Evolutionary conservation across 2,888 invertebrate genomes (phyloP), one percentile per base, ranked within the genome.

Genomic region (Bruchidius siliquastri): DNA sequence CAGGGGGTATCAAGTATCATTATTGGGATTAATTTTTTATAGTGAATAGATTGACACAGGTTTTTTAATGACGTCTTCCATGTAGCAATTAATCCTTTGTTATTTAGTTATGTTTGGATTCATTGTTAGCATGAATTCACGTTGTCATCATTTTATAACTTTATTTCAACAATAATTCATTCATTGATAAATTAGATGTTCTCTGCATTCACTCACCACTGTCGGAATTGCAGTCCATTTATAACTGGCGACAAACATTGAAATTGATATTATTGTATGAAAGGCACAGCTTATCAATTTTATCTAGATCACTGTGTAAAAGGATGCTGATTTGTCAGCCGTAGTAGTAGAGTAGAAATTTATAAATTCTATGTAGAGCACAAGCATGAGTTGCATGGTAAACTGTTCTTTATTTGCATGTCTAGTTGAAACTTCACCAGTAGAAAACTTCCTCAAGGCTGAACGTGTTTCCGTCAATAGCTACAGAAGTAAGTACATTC

Each of bases 1-100:
- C 81, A 78, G 76, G 76, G 82, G 84, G 85, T 85, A 84, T 85
- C 85, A 85, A 1, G 49, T 49, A 49, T 49, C 49, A 49, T 49
- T 13, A 1, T 13, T 18, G 49, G 49, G 49, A 13, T 49, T 49
- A 49, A 26, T 49, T 13, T 13, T 8, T 49, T 49, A 1, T 49
- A 49, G 49, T 13, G 8, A 49, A 49, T 49, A 49, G 49, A 18
- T 8, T 8, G 49, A 49, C 6, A 49, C 1, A 8, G 18, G 3
- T 4, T 49, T 49, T 49, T 13, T 49, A 13, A 4, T 8, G 8
- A 26, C 8, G 8, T 4, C 2, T 26, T 26, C 2, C 2, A 8
- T 26, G 8, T 26, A 26, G 26, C 26, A 4, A 26, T 26, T 8
- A 2, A 26, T 2, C 26, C 3, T 26, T 2, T 4, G 8, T 4